Evolutionary conservation across 2,797 vertebrate genomes (phyloP), one percentile per base, ranked within the genome.

Genomic region (Chelon labrosus): DNA sequence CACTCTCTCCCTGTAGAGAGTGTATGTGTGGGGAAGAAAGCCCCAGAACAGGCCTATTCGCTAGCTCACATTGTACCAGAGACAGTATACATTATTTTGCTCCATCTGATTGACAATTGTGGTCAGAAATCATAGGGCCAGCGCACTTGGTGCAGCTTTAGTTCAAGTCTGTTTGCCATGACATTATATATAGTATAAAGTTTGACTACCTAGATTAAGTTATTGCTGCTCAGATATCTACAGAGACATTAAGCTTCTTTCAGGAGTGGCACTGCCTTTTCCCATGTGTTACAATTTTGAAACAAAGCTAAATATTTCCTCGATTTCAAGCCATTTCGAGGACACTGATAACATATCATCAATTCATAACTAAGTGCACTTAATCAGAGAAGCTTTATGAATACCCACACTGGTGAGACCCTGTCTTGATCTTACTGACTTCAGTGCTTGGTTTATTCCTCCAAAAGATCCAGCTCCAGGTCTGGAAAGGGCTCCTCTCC

Each of bases 391-490:
- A 80, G 76, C 85, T 88, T 91, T 87, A 90, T 90, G 78, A 88
- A 85, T 81, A 71, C 80, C 85, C 85, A 79, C 78, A 17, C 77
- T 83, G 66, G 58, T 60, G 76, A 39, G 61, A 76, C 62, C 74
- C 71, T 70, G 60, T 80, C 76, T 87, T 71, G 87, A 83, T 89
- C 77, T 75, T 76, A 88, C 85, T 93, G 88, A 94, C 92, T 88
- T 85, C 73, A 84, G 89, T 94, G 94, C 96, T 94, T 95, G 93
- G 91, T 97, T 95, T 97, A 96, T 97, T 93, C 97, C 96, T 77
- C 79, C 95, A 96, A 97, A 96, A 99, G 96, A 99, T 99, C 98
- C 97, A 99, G 98, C 96, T 99, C 98, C 95, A 98, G 96, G 95
- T 99, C 98, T 94, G 95, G 95, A 91, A 98, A 97, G 95, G 97